Base-by-base conservation (phyloP, 1,140 invertebrate genomes). In the Ips nitidus region DNA sequence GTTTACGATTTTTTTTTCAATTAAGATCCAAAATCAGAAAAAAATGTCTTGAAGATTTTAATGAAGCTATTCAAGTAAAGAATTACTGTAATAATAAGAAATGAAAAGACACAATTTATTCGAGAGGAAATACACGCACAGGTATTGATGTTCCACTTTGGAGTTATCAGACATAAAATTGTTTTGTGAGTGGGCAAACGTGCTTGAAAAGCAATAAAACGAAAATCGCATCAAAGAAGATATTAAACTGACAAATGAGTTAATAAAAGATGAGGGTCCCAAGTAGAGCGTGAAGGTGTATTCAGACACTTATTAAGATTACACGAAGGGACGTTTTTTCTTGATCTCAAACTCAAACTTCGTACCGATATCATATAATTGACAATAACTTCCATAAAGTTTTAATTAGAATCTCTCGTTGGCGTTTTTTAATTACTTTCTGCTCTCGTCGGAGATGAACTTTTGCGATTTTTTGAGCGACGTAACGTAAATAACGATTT, bases 351-450 rank as follows among this genome's bases (percentile, higher is more conserved):
- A 52, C 59, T 71, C 66, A 39, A 76, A 76, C 69, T 72, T 68
- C 71, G 69, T 71, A 64, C 71, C 70, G 73, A 76, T 75, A 75
- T 74, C 75, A 72, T 78, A 76, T 77, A 77, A 74, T 76, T 66
- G 73, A 70, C 72, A 74, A 73, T 71, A 65, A 73, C 61, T 78
- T 77, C 75, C 74, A 77, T 78, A 77, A 78, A 78, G 77, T 76
- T 78, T 78, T 76, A 78, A 78, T 78, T 77, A 75, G 73, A 74
- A 77, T 74, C 74, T 75, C 74, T 75, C 71, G 72, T 74, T 73
- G 72, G 74, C 76, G 75, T 69, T 66, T 73, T 72, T 76, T 77
- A 76, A 73, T 58, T 70, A 73, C 47, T 73, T 69, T 71, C 60
- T 68, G 57, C 39, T 57, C 8, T 7, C 39, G 22, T 40, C 39